A percentile compares a stretch with the other conserved stretches of the same genome.
phyloP scores from a whole-genome alignment of 2,888 invertebrate species.

The Acronicta alni region DNA sequence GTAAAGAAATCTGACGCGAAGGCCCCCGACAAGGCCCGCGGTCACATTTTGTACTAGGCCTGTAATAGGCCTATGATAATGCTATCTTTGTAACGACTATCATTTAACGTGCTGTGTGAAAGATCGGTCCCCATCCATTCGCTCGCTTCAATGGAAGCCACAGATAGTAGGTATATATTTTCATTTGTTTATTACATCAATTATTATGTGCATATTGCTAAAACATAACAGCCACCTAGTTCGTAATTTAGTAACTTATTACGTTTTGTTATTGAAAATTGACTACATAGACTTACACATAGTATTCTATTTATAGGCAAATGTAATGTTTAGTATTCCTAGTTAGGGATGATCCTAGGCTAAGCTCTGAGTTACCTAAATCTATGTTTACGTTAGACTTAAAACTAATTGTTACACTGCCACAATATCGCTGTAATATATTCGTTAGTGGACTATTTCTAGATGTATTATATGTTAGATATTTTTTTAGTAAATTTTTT shows the following conservation, averaged over 20 bases:
- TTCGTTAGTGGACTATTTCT: conserved; percentile 70
- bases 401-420: conserved; percentile 70
- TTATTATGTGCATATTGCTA: conserved; percentile 29
- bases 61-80: too few relatives aligned
- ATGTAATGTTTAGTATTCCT: conserved; percentile 57
- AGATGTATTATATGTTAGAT: conserved; percentile 71
- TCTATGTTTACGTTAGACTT: conserved; percentile 59
- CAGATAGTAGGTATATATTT: too few relatives aligned
- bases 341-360: conserved; percentile 56
- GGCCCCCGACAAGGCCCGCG: too few relatives aligned
- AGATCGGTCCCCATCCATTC: too few relatives aligned
- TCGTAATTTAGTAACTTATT: conserved; percentile 67
- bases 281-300: conserved; percentile 57
- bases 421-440: conserved; percentile 76
- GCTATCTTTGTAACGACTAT: too few relatives aligned
- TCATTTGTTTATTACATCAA: too few relatives aligned
- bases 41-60: too few relatives aligned
- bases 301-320: conserved; percentile 60
- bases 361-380: conserved; percentile 78
- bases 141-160: too few relatives aligned
- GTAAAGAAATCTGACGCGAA: too few relatives aligned
- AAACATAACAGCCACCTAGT: conserved; percentile 35
- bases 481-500: conserved; percentile 78
- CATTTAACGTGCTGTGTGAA: too few relatives aligned
- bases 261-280: conserved; percentile 64